A percentile compares a stretch with the other conserved stretches of the same genome.
phyloP scores from a whole-genome alignment of 2,888 invertebrate genomes.

The Tipula lateralis region DNA sequence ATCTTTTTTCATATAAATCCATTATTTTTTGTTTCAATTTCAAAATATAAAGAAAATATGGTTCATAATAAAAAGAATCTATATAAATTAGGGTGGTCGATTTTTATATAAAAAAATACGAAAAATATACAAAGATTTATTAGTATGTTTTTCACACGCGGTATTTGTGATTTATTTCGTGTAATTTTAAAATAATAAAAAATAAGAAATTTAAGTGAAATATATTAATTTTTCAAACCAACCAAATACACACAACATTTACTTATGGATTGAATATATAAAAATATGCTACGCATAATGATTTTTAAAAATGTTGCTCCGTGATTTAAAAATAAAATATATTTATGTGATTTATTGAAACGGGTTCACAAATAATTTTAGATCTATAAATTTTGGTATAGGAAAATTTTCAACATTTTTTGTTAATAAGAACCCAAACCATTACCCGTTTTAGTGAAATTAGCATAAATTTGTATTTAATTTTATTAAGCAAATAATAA shows the following conservation, averaged over 20 bases:
- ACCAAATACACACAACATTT: background rate
- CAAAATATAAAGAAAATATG: background rate
- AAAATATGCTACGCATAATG: constrained; percentile 20
- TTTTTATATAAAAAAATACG: background rate
- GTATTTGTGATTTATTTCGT: constrained; percentile 28
- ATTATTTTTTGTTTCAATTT: background rate
- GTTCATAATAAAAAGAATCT: constrained; percentile 11
- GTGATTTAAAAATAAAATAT: no score
- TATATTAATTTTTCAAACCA: background rate
- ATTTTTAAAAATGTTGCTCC: no score
- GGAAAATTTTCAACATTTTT: background rate
- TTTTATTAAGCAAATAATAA: background rate
- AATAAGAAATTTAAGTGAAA: constrained; percentile 26
- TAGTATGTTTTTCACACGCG: constrained; percentile 30
- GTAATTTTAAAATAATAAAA: constrained; percentile 25
- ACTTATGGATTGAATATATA: background rate
- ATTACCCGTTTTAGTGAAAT: background rate
- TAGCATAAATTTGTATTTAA: background rate
- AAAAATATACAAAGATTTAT: constrained; percentile 20
- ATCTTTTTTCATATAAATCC: background rate
- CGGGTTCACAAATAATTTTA: background rate
- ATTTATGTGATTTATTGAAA: no score
- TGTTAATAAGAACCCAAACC: background rate
- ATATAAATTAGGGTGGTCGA: constrained; percentile 19
- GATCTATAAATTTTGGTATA: background rate